Base-by-base conservation (phyloP, 2,113 vertebrate species). In the Caloenas nicobarica region DNA sequence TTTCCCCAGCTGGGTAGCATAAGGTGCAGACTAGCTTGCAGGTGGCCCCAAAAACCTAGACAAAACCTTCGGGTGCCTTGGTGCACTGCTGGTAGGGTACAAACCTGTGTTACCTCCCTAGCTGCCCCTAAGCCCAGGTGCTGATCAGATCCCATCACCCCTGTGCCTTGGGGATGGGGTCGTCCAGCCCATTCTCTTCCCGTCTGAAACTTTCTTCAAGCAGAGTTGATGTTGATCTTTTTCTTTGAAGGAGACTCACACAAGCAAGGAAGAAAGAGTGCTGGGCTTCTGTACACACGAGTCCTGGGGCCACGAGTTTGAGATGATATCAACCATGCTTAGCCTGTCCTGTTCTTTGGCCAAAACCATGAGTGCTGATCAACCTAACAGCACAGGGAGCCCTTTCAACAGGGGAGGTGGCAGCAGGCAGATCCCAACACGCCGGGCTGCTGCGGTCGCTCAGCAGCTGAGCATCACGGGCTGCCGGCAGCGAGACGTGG, bases 381-480 rank as follows among this genome's bases (percentile, higher is more conserved):
- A 84, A 86, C 16, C 2, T 78, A 13, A 34, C n/a, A 93, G 89
- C 46, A 16, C 48, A 90, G 94, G 92, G 89, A 97, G 71, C 73
- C 68, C 71, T 93, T 93, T 87, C 66, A 70, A 34, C 81, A 80
- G 80, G 72, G 74, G 68, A 91, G 94, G 87, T 3, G n/a, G 92
- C 72, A 36, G 17, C n/a, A 22, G 92, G 72, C 97, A 96, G 91
- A 94, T 97, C 95, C 88, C 76, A 88, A 94, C 97, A 94, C 2
- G 93, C 8, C 3, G 19, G 21, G 48, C 16, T 5, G 36, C 53
- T 33, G 51, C 7, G 9, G 48, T 61, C 4, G 14, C 58, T 64
- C 4, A 3, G 61, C 5, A 5, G 83, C 81, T 56, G 50, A 36
- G 78, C 46, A 4, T 83, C 88, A 76, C 4, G 40, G 66, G 61